Evolutionary conservation across 2,797 vertebrate species (phyloP), one percentile per base, ranked within the genome.

Genomic region (Parambassis ranga): DNA sequence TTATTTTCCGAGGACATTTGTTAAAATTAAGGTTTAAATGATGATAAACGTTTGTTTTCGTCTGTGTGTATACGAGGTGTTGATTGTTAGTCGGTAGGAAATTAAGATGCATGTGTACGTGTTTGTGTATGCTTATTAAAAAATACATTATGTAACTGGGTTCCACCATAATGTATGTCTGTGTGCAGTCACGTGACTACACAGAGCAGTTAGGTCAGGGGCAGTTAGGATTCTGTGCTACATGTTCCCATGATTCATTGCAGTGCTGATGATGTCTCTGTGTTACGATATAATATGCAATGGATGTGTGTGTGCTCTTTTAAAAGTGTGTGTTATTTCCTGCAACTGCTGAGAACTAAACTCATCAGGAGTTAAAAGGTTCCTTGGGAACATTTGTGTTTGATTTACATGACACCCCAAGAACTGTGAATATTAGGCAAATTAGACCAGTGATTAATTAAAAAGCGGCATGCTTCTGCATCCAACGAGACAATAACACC

Each of bases 201-300:
- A 15, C n/a, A 10, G 16, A 20, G 27, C 22, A 6, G 31, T 15
- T 9, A 13, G 31, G 30, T 67, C 20, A n/a, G n/a, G n/a, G n/a
- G n/a, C n/a, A n/a, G n/a, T n/a, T n/a, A n/a, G n/a, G n/a, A n/a
- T n/a, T 33, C 27, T 39, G 16, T 44, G 26, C 42, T 61, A n/a
- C n/a, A n/a, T n/a, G n/a, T n/a, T 52, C 64, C 51, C 20, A 47
- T 59, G 53, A 59, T 65, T 70, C 65, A 60, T 63, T 51, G 42
- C 60, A 19, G 19, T 2, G 7, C 61, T 32, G n/a, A n/a, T n/a
- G n/a, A 2, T 67, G 44, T 27, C 46, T 55, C 30, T 67, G 43
- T 31, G 35, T 35, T 56, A 5, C 41, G 67, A 68, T 44, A 57
- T 62, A 49, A 53, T 35, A 28, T 65, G n/a, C n/a, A 41, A 1